phyloP scores from a whole-genome alignment of 1,140 invertebrate genomes.

The Andricus grossulariae region DNA sequence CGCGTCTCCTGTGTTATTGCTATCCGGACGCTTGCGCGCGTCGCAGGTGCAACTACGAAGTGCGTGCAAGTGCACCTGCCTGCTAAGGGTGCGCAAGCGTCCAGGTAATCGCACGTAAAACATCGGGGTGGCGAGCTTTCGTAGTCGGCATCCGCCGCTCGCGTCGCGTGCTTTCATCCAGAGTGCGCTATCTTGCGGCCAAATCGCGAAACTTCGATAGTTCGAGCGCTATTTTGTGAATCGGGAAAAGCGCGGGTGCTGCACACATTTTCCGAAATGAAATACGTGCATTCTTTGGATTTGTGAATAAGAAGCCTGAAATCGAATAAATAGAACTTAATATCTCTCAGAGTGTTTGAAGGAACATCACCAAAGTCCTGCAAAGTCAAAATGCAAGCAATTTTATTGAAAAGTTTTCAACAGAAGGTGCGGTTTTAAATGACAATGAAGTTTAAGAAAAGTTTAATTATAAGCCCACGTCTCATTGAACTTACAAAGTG shows the following conservation, averaged over 20 bases:
- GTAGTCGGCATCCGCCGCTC: constrained; percentile 73
- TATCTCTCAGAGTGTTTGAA: background rate
- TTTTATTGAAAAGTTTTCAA: background rate
- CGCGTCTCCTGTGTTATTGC: constrained; percentile 40
- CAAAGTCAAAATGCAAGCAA: background rate
- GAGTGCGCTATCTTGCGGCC: constrained; percentile 43
- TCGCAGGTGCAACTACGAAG: constrained; percentile 48
- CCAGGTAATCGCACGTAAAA: constrained; percentile 68
- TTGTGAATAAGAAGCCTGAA: background rate
- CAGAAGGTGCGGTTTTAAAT: background rate
- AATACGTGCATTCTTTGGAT: background rate
- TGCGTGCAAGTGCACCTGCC: constrained; percentile 56
- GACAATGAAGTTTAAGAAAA: background rate
- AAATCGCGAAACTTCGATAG: background rate
- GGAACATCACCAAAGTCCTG: background rate
- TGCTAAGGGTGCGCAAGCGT: constrained; percentile 65
- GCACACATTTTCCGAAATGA: background rate
- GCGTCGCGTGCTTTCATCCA: constrained; percentile 62
- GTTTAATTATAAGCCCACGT: background rate
- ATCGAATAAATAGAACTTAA: background rate
- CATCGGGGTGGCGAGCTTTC: constrained; percentile 66
- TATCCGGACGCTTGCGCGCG: constrained; percentile 51
- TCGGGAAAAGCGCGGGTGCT: constrained; percentile 18
- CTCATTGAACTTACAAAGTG: background rate
- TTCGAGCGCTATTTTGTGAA: background rate